Evolutionary conservation across 2,113 vertebrate genomes (phyloP), one percentile per base, ranked within the genome.

Genomic region (Nothobranchius kuhntae): DNA sequence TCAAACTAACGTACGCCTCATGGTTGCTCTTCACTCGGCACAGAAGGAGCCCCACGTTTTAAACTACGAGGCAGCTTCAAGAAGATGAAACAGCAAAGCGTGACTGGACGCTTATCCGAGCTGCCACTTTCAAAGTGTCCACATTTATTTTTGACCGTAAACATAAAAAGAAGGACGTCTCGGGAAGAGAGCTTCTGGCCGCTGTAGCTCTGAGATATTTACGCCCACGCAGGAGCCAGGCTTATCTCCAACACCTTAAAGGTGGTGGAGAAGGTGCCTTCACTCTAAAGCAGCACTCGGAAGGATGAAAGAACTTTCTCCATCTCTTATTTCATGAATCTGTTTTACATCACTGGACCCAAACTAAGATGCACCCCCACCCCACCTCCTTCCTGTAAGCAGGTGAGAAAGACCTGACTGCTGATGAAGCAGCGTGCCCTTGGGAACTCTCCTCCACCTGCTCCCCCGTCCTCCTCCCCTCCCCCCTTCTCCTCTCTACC

Each of bases 341-440:
- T 40, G 12, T 5, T 48, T 21, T 60, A 59, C 26, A 24, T 52
- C 13, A 36, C 11, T 63, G 58, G 38, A 77, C 45, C 45, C 21
- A 54, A 77, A 73, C 66, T 36, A 35, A 54, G 17, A 65, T 9
- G 48, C 54, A 65, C n/a, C 11, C 40, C 12, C 21, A 47, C 36
- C 46, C 13, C 74, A 17, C 44, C 55, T 42, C 45, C 55, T 68
- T 17, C 47, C 36, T 66, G 53, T 46, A 53, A 58, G 51, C n/a
- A 63, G 59, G 65, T 68, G 24, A 85, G 77, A 75, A 50, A 71
- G 65, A 79, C 65, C 71, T 78, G 75, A 86, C 80, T 79, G 61
- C 64, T 71, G 77, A 85, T 86, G 70, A 83, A 78, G 77, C 75
- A 55, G 62, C 38, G 1, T 73, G 81, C 82, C 86, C 87, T 86